These are phyloP conservation scores for Araneus ventricosus DNA, from an alignment of 1,140 invertebrate genomes.

Conservation along the genomic window DNA sequence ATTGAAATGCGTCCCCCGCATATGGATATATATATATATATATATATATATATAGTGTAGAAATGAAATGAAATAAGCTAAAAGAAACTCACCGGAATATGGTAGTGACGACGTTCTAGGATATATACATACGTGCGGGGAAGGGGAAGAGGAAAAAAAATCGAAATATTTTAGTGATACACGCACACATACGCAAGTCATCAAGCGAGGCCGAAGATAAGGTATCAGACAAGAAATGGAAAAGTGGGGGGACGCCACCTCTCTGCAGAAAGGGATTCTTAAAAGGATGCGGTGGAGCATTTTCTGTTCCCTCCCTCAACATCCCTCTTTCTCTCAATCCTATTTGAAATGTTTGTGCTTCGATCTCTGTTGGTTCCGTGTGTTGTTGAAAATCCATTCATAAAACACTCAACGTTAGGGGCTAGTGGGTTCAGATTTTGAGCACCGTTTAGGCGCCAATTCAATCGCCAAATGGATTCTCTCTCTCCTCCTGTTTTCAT, in stretches of 20 bases:
- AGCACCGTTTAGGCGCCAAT: slow-evolving; percentile 19
- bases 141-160: neutral
- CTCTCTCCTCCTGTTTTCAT: neutral
- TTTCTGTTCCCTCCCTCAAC: neutral
- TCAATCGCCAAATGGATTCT: neutral
- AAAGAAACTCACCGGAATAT: slow-evolving; percentile 32
- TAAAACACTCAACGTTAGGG: slow-evolving; percentile 61
- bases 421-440: slow-evolving; percentile 21
- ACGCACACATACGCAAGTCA: slow-evolving; percentile 49
- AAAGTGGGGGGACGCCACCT: neutral
- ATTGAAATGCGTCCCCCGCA: neutral
- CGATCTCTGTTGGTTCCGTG: slow-evolving; percentile 63
- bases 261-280: neutral
- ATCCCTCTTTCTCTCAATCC: slow-evolving; percentile 7
- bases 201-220: slow-evolving; percentile 47
- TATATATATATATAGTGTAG: neutral
- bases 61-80: slow-evolving; percentile 48
- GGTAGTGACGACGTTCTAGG: neutral
- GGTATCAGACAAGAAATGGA: slow-evolving; percentile 42
- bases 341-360: slow-evolving; percentile 70
- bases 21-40: neutral
- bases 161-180: slow-evolving; percentile 64
- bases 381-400: slow-evolving; percentile 73
- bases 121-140: neutral
- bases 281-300: slow-evolving; percentile 63